Evolutionary conservation across 35 echinoderm and acorn worm species (phyloP), one percentile per base, ranked within the genome.

Genomic region (Eucidaris tribuloides): DNA sequence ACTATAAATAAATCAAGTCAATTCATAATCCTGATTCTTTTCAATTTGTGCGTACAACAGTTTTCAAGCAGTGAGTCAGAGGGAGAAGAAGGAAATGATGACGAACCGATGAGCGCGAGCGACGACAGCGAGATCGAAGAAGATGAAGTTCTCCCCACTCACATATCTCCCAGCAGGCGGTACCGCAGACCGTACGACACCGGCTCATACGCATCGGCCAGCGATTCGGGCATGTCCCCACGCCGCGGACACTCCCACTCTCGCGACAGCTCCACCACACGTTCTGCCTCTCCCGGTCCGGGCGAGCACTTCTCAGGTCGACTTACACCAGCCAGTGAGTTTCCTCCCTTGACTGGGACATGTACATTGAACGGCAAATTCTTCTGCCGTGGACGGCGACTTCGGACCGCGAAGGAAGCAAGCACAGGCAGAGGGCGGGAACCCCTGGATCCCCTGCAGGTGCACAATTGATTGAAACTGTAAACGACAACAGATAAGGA

Each of bases 291-390:
- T 17, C 88, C 88, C 41, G 46, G 65, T 23, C 40, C 65, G 1
- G 61, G 81, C 54, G 81, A 79, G 35, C 42, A 84, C 41, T 62
- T 81, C 11, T 86, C 89, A 7, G 91, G 96, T 25, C 81, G 96
- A 38, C 45, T 87, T 7, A 99, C 96, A 15, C 96, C 96, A 2
- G 86, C 74, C 2, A 97, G 89, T 59, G 46, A 5, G 68, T 79
- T 13, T 88, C 61, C 46, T 70, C 85, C 1, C 70, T 99, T 5
- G 96, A 99, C 71, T 99, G 96, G 96, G 96, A 99, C 48, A 89
- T 83, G 54, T 92, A 92, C 65, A 45, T 86, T 68, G n/a, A n/a
- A 80, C 74, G 7, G 58, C 62, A 7, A 85, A 79, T 44, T 17
- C 79, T 9, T n/a, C n/a, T n/a, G n/a, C n/a, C n/a, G 46, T 46